Percentiles rank a stretch among this genome's conserved stretches.
These are phyloP conservation scores for Mus musculus DNA, from an alignment of 2,113 vertebrate genomes.

Conservation along the genomic window DNA sequence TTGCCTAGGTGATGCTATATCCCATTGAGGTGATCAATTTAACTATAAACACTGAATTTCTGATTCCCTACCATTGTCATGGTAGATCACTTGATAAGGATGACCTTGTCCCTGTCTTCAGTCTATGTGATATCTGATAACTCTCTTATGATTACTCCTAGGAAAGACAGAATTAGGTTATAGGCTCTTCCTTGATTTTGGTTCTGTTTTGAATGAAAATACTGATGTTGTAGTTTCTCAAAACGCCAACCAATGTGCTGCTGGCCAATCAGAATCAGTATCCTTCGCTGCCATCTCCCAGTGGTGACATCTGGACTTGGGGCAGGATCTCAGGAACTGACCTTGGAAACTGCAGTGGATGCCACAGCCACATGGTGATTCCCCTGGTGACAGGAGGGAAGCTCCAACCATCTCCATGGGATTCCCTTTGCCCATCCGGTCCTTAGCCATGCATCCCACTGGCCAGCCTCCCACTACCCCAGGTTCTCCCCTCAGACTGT, in stretches of 20 bases:
- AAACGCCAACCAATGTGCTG: background rate
- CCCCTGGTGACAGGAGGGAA: background rate
- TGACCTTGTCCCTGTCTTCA: background rate
- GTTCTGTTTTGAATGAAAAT: background rate
- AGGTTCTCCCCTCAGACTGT: background rate
- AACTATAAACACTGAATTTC: too few species aligned
- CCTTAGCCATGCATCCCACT: conserved; percentile 1
- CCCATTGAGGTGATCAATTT: background rate
- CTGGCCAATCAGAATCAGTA: background rate
- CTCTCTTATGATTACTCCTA: background rate
- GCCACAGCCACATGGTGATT: background rate
- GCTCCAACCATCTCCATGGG: background rate
- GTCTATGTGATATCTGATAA: background rate
- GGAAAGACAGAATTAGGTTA: background rate
- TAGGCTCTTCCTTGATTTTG: background rate
- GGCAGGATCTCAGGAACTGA: background rate
- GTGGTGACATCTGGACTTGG: background rate
- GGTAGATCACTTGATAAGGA: background rate
- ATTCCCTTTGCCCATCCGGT: background rate
- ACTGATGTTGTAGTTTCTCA: background rate
- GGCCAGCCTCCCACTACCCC: background rate
- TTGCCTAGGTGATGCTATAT: background rate
- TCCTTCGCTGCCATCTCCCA: background rate
- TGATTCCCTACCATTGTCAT: fast-evolving
- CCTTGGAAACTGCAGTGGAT: background rate